Conservation (phyloP, 2,797 vertebrate genomes). For the Eulemur rubriventer region DNA sequence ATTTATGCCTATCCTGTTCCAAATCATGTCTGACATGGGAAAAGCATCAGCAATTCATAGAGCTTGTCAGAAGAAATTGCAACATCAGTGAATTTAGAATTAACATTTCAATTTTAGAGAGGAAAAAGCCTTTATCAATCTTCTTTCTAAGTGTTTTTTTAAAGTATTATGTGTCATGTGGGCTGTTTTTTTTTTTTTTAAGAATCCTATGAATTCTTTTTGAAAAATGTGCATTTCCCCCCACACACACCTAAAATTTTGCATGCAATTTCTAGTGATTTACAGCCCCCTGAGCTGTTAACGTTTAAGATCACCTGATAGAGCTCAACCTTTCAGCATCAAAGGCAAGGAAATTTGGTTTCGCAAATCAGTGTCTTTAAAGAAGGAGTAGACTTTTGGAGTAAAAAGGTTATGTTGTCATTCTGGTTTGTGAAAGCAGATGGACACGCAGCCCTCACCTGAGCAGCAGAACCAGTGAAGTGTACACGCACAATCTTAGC, state of each 20-base stretch:
- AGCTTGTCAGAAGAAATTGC: neutral
- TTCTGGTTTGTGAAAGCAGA: neutral
- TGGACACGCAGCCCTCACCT: neutral
- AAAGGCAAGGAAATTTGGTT: neutral
- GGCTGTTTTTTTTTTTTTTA: neutral
- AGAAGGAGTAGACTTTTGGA: neutral
- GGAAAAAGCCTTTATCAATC: neutral
- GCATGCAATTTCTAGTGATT: neutral
- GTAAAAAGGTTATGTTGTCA: neutral
- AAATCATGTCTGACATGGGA: neutral
- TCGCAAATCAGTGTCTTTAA: neutral
- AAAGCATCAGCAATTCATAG: neutral
- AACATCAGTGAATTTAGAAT: neutral
- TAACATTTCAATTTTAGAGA: neutral
- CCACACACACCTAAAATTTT: neutral
- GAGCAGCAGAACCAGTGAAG: neutral
- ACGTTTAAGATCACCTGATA: neutral
- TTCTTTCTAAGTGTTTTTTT: neutral
- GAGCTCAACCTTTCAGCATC: neutral
- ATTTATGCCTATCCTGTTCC: neutral
- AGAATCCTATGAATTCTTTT: neutral
- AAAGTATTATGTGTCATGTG: neutral
- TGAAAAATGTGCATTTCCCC: neutral
- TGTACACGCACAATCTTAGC: fast-evolving
- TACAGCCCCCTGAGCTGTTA: neutral